Evolutionary conservation across 2,888 invertebrate genomes (phyloP), one percentile per base, ranked within the genome.

Genomic region (Pandemis cinnamomeana): DNA sequence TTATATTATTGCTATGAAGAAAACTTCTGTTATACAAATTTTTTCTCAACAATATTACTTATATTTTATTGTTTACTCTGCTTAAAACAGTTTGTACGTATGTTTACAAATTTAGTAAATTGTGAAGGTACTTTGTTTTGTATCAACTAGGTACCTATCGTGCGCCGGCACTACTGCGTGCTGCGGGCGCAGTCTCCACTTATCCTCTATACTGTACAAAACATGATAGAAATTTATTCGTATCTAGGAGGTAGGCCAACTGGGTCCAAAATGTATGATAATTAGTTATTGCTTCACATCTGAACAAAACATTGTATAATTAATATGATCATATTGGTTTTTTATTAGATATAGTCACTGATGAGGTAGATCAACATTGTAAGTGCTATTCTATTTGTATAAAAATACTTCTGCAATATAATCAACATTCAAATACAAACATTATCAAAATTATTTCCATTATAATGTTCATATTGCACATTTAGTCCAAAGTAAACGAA

Each of bases 371-470:
- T 91, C 82, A 88, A 88, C 86, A 85, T 88, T 89, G 89, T 87
- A 82, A 86, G 82, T 89, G 90, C 89, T 81, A 89, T 85, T 88
- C 87, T 89, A 89, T 89, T 84, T 91, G 89, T 94, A 93, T 94
- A 94, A 94, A 94, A 94, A 94, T 94, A 94, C 89, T 93, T 93
- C 87, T 92, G 93, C 87, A 90, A 91, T 93, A 93, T 92, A 92
- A 90, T 91, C 85, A 93, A 94, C 93, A 92, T 91, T 91, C 82
- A 93, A 92, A 92, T 93, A 93, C 91, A 91, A 93, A 91, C 89
- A 91, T 89, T 91, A 93, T 92, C 90, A 92, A 92, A 92, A 92
- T 89, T 89, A 90, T 87, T 83, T 91, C 85, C 86, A 87, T 88
- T 48, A 86, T 82, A 86, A 89, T 90, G 90, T 89, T 88, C 82